Evolutionary conservation across 2,113 vertebrate species (phyloP).

Genomic region (Castor canadensis): DNA sequence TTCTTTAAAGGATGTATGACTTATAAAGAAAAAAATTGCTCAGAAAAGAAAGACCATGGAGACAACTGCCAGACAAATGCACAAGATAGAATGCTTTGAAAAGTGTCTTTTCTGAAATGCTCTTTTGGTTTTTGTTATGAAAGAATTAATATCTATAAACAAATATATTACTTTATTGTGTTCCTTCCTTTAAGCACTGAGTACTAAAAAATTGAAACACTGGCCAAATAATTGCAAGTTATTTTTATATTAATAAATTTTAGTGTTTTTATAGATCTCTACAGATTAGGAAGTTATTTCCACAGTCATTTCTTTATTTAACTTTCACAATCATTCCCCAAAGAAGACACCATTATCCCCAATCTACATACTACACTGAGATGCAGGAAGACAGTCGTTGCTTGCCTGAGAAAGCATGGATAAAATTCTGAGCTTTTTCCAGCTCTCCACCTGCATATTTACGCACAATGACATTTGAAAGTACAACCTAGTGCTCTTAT

Average conservation of each 20-base stretch:
- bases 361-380: neutral
- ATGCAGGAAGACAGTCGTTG: neutral
- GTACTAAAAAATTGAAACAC: neutral
- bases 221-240: neutral
- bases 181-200: neutral
- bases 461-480: neutral
- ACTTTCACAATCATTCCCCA: neutral
- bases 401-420: neutral
- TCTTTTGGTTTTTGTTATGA: neutral
- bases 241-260: neutral
- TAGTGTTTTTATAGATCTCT: neutral
- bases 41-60: neutral
- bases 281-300: neutral
- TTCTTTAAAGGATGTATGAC: neutral
- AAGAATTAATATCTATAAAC: slow-evolving; percentile 3
- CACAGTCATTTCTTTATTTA: neutral
- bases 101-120: neutral
- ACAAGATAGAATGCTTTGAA: neutral
- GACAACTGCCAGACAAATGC: neutral
- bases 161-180: neutral
- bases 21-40: neutral
- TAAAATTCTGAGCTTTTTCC: neutral
- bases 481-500: neutral
- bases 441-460: neutral
- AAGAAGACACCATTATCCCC: neutral